These are phyloP conservation scores for Rugalucina vietnamica DNA, from an alignment of 2,888 invertebrate species.

Conservation along the genomic window DNA sequence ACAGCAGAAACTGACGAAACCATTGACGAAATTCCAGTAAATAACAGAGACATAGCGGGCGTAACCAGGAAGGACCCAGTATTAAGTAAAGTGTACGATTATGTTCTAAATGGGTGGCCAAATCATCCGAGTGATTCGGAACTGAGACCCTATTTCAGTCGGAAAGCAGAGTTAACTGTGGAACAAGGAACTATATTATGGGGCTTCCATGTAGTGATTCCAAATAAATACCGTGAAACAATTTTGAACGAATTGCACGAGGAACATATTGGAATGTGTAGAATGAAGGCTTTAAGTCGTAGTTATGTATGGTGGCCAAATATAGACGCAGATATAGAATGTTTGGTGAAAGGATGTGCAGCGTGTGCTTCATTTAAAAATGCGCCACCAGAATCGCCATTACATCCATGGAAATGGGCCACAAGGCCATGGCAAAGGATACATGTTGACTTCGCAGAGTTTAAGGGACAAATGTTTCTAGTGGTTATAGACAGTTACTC, in stretches of 20 bases:
- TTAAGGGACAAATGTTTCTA: slow-evolving; percentile 36
- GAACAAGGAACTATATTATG: slow-evolving; percentile 28
- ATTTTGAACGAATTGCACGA: slow-evolving; percentile 19
- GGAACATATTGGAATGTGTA: slow-evolving; percentile 31
- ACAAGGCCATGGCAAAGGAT: slow-evolving; percentile 35
- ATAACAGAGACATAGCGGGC: background rate
- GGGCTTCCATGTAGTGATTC: slow-evolving; percentile 33
- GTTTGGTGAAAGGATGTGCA: slow-evolving; percentile 28
- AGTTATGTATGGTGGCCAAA: slow-evolving; percentile 29
- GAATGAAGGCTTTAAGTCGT: slow-evolving; percentile 28
- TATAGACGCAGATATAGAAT: slow-evolving; percentile 21
- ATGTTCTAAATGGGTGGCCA: slow-evolving; percentile 24
- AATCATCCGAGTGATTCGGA: slow-evolving; percentile 13
- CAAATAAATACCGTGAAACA: slow-evolving; percentile 12
- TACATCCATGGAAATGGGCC: slow-evolving; percentile 49
- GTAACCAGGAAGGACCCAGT: slow-evolving; percentile 7
- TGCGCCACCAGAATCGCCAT: slow-evolving; percentile 18
- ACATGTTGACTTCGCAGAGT: slow-evolving; percentile 53
- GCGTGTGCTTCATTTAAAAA: slow-evolving; percentile 30
- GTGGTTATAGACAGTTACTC: slow-evolving; percentile 45
- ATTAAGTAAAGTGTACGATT: slow-evolving; percentile 20
- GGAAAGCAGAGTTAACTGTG: slow-evolving; percentile 19
- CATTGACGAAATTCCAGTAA: slow-evolving; percentile 14
- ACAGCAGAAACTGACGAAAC: background rate
- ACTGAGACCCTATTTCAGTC: slow-evolving; percentile 19